Conservation (phyloP, 2,113 vertebrate genomes). For the Peromyscus polionotus region DNA sequence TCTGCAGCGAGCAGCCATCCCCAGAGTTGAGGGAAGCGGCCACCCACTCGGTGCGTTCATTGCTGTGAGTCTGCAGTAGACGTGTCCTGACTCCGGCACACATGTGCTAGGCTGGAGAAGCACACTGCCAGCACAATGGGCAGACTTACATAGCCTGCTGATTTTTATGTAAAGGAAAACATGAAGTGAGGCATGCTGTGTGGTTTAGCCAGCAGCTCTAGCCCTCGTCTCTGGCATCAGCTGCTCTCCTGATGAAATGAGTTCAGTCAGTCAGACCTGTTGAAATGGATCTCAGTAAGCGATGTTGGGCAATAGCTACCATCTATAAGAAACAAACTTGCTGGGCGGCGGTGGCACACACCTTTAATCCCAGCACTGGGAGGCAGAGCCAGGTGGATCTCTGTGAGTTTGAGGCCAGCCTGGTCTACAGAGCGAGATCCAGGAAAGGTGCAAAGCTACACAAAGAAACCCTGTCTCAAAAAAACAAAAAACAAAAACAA, state of each 20-base stretch:
- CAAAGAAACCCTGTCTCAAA: too few species aligned
- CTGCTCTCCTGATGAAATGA: slow-evolving; percentile 34
- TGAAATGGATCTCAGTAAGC: slow-evolving; percentile 38
- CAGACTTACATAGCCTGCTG: background rate
- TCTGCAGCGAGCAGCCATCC: background rate
- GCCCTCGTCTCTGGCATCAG: background rate
- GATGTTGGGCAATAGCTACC: background rate
- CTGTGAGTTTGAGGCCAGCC: too few species aligned
- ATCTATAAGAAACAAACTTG: slow-evolving; percentile 28
- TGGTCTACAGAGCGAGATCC: too few species aligned
- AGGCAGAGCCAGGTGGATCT: too few species aligned
- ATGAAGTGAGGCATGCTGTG: background rate
- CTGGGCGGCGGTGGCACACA: too few species aligned
- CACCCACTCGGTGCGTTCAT: background rate
- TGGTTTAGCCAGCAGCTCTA: background rate
- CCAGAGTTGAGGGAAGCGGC: slow-evolving; percentile 13
- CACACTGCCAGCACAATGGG: background rate
- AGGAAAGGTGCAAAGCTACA: too few species aligned
- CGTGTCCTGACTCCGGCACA: slow-evolving; percentile 5
- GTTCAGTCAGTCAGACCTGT: slow-evolving; percentile 37
- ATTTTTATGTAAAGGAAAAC: slow-evolving; percentile 31
- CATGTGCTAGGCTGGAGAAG: background rate
- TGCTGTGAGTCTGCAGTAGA: slow-evolving; percentile 6
- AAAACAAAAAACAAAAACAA: too few species aligned
- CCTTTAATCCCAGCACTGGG: too few species aligned